Conservation (phyloP, 92 coral and sea anemone genomes). For the Anthopleura xanthogrammica region DNA sequence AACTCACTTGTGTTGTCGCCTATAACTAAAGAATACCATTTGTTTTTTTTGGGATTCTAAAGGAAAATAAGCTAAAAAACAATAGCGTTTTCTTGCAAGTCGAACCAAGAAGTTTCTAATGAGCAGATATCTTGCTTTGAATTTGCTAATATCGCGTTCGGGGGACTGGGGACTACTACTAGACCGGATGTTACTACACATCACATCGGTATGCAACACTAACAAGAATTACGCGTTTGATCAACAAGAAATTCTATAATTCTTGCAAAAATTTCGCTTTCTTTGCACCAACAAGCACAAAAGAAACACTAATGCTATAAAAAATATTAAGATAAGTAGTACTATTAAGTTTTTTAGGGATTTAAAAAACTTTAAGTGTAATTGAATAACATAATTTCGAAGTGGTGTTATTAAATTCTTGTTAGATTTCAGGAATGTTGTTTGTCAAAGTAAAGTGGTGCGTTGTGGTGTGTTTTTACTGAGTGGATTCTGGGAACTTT, state of each 20-base stretch:
- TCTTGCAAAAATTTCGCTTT: not conserved
- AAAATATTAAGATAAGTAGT: not conserved
- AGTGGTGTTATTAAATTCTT: conserved; percentile 6
- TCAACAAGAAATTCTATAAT: not conserved
- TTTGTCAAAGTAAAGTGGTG: conserved; percentile 7
- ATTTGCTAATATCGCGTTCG: conserved; percentile 18
- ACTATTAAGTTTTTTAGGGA: not conserved
- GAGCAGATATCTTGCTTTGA: conserved; percentile 24
- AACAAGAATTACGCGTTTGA: conserved; percentile 21
- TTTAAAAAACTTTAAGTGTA: not conserved
- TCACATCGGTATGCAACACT: conserved; percentile 13
- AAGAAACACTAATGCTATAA: not conserved
- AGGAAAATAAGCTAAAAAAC: conserved; percentile 12
- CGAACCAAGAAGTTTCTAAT: conserved; percentile 20
- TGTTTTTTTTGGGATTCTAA: conserved; percentile 9
- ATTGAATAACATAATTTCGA: not conserved
- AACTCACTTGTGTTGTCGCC: conserved; percentile 15
- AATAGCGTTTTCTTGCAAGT: conserved; percentile 18
- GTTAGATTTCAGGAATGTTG: conserved; percentile 21
- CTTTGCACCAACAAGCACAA: not conserved
- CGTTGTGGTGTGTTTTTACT: not conserved
- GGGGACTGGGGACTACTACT: conserved; percentile 37
- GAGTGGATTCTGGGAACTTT: not conserved
- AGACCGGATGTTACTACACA: conserved; percentile 42
- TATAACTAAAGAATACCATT: conserved; percentile 22